Base-by-base conservation (phyloP, 2,888 invertebrate species). In the Diarsia dahlii region DNA sequence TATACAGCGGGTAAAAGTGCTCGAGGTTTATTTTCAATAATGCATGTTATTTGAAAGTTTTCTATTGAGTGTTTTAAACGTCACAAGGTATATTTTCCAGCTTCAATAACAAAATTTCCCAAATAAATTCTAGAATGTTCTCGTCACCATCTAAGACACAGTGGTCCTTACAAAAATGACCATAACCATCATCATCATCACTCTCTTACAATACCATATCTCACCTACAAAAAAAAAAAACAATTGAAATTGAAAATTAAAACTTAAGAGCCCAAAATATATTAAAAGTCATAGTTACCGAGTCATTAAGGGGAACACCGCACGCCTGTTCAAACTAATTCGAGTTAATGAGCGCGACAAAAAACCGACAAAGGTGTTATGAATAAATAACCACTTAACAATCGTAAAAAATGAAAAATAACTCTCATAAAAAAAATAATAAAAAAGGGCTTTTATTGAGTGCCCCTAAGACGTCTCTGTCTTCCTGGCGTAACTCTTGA, bases 321-420 rank as follows among this genome's bases (percentile, higher is more conserved):
- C 88, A 89, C 89, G 89, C 89, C 86, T 90, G 90, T 91, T 89
- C 89, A 89, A 91, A 89, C 91, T 93, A 94, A 95, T 94, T 93
- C 92, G 82, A 90, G 89, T 92, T 94, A 94, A 95, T 94, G 94
- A 95, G 93, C 89, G 89, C 84, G 89, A 93, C 91, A 93, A 92
- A 92, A 92, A 92, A 92, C 95, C 95, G 94, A 95, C 95, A 95
- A 96, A 96, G 95, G 95, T 95, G 95, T 95, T 95, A 95, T 95
- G 94, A 95, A 95, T 95, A 95, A 94, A 94, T 93, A 94, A 93
- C 90, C 92, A 92, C 92, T 93, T 91, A 92, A 92, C 92, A 93
- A 93, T 91, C 85, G 80, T 90, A 89, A 91, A 92, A 88, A 88
- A 77, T 75, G 69, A 82, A 85, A 87, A 87, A 82, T 71, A 67